Evolutionary conservation across 92 coral and sea anemone species (phyloP).

Genomic region (Parazoanthus darwini): DNA sequence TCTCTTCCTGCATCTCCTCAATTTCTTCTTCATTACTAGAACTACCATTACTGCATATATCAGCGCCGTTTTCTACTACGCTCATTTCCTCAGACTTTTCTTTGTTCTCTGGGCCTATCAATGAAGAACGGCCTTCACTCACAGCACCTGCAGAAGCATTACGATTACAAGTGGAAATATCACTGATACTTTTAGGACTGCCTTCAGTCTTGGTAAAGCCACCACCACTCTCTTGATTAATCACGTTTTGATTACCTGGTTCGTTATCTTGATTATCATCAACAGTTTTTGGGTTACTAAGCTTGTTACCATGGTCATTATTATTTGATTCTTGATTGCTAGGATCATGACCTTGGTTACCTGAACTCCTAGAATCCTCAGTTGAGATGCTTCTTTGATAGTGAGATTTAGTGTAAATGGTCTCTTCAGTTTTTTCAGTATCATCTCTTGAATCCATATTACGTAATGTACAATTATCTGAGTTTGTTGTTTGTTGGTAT

Average conservation of each 20-base stretch:
- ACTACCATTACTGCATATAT: neutral
- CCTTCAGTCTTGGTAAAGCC: neutral
- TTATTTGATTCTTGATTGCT: slow-evolving; percentile 1
- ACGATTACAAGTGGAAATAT: neutral
- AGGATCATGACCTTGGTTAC: neutral
- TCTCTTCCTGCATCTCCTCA: slow-evolving; percentile 12
- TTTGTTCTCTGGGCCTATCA: neutral
- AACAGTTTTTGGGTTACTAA: neutral
- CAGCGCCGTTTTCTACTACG: neutral
- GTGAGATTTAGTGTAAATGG: neutral
- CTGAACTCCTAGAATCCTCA: neutral
- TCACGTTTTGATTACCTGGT: neutral
- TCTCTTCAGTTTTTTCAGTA: neutral
- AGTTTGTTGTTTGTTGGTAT: neutral
- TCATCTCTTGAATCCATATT: neutral
- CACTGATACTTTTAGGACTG: neutral
- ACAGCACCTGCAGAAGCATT: neutral
- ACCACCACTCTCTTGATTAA: neutral
- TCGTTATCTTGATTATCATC: neutral
- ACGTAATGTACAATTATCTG: neutral
- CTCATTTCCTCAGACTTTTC: neutral
- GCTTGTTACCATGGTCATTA: neutral
- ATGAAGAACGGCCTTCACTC: slow-evolving; percentile 5
- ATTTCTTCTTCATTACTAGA: slow-evolving; percentile 30
- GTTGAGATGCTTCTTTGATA: neutral